Evolutionary conservation across 2,888 invertebrate genomes (phyloP), one percentile per base, ranked within the genome.

Genomic region (Noctua janthe): DNA sequence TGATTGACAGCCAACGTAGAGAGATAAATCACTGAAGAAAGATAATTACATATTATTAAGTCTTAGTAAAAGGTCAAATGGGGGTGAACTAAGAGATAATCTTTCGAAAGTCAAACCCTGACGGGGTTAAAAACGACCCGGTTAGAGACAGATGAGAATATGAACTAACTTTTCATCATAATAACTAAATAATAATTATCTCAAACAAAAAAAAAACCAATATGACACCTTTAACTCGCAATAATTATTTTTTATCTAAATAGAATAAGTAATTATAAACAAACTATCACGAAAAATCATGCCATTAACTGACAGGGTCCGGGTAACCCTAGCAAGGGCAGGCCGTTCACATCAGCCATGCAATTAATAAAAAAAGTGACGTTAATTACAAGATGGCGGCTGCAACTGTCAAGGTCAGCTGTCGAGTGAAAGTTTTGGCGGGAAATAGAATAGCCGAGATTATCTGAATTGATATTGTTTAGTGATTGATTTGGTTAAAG

Each of bases 401-500:
- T 72, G n/a, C 62, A 84, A 54, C 90, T 90, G 91, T 90, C 92
- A 93, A 92, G 92, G 93, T 84, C 87, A 89, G 49, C 88, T 90
- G 90, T 89, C 89, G 89, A 85, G 89, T 91, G 92, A 93, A 92
- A 92, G 93, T 89, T 88, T 90, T 89, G 78, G 87, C 88, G 89
- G 89, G 88, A 87, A 85, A 88, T 84, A 80, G 85, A 87, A 82
- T 73, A 78, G 75, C 66, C 77, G 74, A 79, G 84, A 84, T 86
- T 87, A 84, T 85, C 17, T 35, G 35, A 81, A 82, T 81, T 78
- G 83, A 88, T 90, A 90, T 90, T 88, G 84, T 90, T 87, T 89
- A 85, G 81, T 81, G 90, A 91, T 91, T 89, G 90, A 92, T 91
- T 90, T 89, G 83, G 72, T 83, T 29, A 93, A 93, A 94, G 93